Base-by-base conservation (phyloP, 2,113 vertebrate genomes). In the Coregonus clupeaformis region DNA sequence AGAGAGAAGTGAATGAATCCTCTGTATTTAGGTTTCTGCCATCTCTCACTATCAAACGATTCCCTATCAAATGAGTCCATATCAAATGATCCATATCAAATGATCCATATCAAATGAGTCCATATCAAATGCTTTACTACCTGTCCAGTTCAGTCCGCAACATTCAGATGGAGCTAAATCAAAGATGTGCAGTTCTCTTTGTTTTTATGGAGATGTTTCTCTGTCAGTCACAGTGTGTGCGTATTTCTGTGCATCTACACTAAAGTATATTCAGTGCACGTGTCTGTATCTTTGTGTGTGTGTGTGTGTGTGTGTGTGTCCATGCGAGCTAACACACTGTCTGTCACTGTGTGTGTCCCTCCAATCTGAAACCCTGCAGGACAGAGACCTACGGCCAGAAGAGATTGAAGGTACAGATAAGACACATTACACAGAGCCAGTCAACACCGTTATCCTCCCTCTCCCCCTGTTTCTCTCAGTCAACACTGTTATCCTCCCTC, bases 361-460 rank as follows among this genome's bases (percentile, higher is more conserved):
- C 32, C 6, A 60, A 60, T 60, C n/a, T 60, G 71, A 52, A 52
- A 52, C 72, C 49, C 71, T 1, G 5, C 90, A 98, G 97, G 95
- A 98, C 86, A 92, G 96, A 75, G 94, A 96, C 60, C 92, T 98
- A 78, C 94, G 93, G 24, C 94, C 96, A 0, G 95, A 96, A 77
- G 97, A 98, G 87, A 93, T 98, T 87, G 97, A 97, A 73, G 97
- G 97, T 98, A 94, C 91, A 89, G 73, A 86, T 6, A 80, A 68
- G 1, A 11, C 3, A 42, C 60, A 12, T 30, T 32, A 69, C 7
- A 65, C 63, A 25, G 22, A n/a, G 16, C 27, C n/a, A 16, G 71
- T 75, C 27, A 27, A 22, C n/a, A 1, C 22, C 7, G 29, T 62
- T n/a, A 11, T 7, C 45, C 32, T 20, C 25, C 18, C 29, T 32